Evolutionary conservation across 2,888 invertebrate genomes (phyloP), one percentile per base, ranked within the genome.

Genomic region (Molanna angustata): DNA sequence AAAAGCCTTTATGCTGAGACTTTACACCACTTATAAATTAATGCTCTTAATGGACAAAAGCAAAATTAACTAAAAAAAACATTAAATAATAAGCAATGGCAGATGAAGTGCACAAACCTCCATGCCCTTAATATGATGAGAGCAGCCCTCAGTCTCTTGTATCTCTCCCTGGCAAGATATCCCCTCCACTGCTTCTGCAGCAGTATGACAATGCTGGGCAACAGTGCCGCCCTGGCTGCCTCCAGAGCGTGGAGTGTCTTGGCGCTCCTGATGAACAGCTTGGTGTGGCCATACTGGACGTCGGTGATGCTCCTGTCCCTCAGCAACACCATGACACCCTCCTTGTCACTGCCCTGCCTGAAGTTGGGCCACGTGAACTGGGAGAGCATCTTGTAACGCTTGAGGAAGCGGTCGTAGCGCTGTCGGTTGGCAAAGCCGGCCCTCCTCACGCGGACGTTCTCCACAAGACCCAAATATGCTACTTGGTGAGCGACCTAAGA

Each of bases 371-470:
- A 98, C 2, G 97, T 98, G 71, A 88, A 88, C 66, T 89, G 87
- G 0, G 90, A 92, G 62, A 96, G 88, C 91, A 97, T 94, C 79
- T 98, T 98, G 80, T 98, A 98, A 56, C 96, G 86, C 70, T 90
- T 84, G 58, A 96, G 80, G 79, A 97, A 97, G 65, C 91, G 83
- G 67, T 91, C 92, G 74, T 96, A 98, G 58, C 90, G 83, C 76
- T 94, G 93, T 37, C 98, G 83, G 72, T 92, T 88, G n/a, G 95
- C 97, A 75, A 98, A 98, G 37, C 98, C 98, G 51, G 97, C 97
- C 66, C 97, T 82, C 3, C 97, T 82, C 14, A 98, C 97, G 56
- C 95, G 83, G 40, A 97, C 93, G 74, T 97, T 97, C 76, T 98
- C 97, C 49, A 97, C 80, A 19, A 98, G 78, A 0, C 97, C 97